Conservation (phyloP, 2,888 invertebrate genomes). For the Eupithecia centaureata region DNA sequence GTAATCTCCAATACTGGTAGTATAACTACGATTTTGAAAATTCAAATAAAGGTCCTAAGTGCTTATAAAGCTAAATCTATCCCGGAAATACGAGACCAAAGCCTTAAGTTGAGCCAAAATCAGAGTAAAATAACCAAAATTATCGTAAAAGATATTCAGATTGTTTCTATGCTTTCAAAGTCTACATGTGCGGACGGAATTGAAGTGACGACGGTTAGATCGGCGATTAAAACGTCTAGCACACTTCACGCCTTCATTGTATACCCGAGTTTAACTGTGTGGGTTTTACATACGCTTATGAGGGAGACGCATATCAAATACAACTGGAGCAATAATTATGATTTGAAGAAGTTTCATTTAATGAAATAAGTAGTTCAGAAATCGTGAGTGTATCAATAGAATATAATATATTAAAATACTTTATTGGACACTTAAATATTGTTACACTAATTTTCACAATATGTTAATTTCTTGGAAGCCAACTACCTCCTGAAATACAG, state of each 20-base stretch:
- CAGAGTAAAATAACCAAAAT: too few species aligned
- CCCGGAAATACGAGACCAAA: too few species aligned
- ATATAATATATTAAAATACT: too few species aligned
- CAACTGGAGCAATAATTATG: neutral
- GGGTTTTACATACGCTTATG: neutral
- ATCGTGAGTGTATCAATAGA: too few species aligned
- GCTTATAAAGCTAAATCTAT: too few species aligned
- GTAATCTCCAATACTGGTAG: neutral
- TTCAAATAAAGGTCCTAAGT: neutral
- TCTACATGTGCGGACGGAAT: conserved; percentile 44
- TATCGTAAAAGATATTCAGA: neutral
- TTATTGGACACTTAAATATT: too few species aligned
- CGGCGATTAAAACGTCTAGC: conserved; percentile 74
- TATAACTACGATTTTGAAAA: neutral
- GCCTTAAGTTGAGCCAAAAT: too few species aligned
- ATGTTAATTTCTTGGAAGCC: too few species aligned
- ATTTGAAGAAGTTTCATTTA: neutral
- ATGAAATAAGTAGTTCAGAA: neutral
- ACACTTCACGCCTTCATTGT: conserved; percentile 49
- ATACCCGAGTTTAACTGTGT: conserved; percentile 31
- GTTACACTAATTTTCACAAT: too few species aligned
- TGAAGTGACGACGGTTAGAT: conserved; percentile 74
- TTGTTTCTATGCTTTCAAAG: neutral
- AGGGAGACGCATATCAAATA: conserved; percentile 15
- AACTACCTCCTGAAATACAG: too few species aligned